Percentiles rank a stretch among this genome's conserved stretches.
phyloP scores from a whole-genome alignment of 2,797 vertebrate species.

The Sphenopsis melanotis region DNA sequence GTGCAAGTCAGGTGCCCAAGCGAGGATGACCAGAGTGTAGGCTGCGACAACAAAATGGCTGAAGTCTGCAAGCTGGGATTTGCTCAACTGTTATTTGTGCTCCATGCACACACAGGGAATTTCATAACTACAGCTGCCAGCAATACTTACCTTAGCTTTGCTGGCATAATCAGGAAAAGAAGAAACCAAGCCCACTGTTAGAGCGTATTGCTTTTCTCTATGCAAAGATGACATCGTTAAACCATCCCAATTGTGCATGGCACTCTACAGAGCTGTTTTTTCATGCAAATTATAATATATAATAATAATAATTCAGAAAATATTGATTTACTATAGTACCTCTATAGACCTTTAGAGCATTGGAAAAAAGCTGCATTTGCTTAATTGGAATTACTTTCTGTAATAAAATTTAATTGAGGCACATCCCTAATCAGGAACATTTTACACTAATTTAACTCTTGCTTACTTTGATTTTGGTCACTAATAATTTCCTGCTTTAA shows the following conservation, averaged over 20 bases:
- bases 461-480: background rate
- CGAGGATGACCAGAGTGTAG: background rate
- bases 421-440: background rate
- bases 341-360: background rate
- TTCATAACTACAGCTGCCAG: background rate
- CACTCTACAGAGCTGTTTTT: background rate
- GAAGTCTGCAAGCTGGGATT: background rate
- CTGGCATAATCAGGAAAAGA: background rate
- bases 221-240: background rate
- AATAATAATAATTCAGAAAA: background rate
- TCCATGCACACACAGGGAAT: background rate
- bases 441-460: slow-evolving; percentile 11
- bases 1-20: background rate
- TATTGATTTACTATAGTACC: background rate
- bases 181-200: background rate
- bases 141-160: background rate
- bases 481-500: background rate
- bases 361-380: background rate
- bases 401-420: background rate
- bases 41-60: slow-evolving; percentile 8
- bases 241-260: background rate
- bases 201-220: background rate
- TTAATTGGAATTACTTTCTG: background rate
- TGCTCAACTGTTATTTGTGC: background rate
- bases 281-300: background rate